phyloP scores from a whole-genome alignment of 2,113 vertebrate species.

The Cacatua alba region DNA sequence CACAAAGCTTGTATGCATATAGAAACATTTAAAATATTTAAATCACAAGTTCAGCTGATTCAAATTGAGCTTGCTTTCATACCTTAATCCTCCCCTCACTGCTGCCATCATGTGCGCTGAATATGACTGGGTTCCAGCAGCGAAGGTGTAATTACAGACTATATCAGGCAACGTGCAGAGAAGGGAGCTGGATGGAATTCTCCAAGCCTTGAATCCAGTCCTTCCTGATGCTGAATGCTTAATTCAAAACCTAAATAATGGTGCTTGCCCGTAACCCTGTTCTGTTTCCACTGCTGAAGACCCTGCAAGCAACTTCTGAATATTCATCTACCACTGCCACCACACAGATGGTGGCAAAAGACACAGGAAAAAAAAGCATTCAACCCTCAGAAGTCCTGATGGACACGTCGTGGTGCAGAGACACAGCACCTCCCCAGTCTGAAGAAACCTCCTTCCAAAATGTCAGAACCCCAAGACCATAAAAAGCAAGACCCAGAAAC shows the following conservation, averaged over 20 bases:
- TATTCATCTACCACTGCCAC: rapidly evolving
- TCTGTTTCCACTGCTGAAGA: rapidly evolving
- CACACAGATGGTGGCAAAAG: rapidly evolving
- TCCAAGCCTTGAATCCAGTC: background rate
- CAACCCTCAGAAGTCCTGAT: rapidly evolving
- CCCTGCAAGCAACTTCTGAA: rapidly evolving
- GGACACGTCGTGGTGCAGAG: rapidly evolving
- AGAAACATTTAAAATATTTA: background rate
- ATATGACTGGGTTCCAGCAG: background rate
- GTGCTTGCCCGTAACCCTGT: background rate
- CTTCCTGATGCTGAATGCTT: rapidly evolving
- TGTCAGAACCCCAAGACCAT: rapidly evolving
- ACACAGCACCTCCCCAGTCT: no score
- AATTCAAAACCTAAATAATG: rapidly evolving
- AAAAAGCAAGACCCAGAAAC: background rate
- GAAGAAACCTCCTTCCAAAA: background rate
- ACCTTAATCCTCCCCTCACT: background rate
- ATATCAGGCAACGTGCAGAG: background rate
- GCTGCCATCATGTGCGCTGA: background rate
- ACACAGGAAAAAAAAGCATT: rapidly evolving
- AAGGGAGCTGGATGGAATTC: background rate
- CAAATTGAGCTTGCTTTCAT: background rate
- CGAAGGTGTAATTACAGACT: background rate
- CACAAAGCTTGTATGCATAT: background rate
- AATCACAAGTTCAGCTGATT: background rate